Base-by-base conservation (phyloP, 2,888 invertebrate species). In the Melikaiella ostensackeni region DNA sequence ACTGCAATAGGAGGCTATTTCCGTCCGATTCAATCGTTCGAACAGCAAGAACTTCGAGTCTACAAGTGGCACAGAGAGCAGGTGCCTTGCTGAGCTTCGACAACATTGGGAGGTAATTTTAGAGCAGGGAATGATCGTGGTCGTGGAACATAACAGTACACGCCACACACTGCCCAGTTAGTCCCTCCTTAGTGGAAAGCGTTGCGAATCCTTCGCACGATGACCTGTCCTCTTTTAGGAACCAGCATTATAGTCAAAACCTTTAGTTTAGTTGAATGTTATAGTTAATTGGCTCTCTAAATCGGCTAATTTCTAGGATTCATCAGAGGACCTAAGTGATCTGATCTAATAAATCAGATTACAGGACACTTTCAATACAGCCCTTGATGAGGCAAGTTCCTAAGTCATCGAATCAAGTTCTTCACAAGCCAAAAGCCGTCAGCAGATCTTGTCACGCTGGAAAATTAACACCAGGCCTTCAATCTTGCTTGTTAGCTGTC, bases 1-100 rank as follows among this genome's bases (percentile, higher is more conserved):
- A 70, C 77, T 78, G 75, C 79, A 77, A 80, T 78, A 76, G 74
- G 73, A 63, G 21, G 74, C 78, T 82, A 78, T 80, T 82, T 82
- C 78, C 63, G 77, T 74, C 76, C 74, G 77, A 76, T 79, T 64
- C 77, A 73, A 80, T 80, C 76, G 75, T 80, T 77, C 73, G 61
- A 82, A 79, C 78, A 76, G 79, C 63, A 64, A 76, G 78, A 78
- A 82, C 78, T 80, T 42, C 76, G 75, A 75, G 79, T 79, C 76
- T 77, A 78, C 80, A 80, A 82, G 80, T 80, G 81, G 79, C 75
- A 79, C 80, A 73, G 77, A 35, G 75, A 80, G 82, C 77, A 82
- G 82, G 79, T 82, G 79, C 79, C 78, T 79, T 64, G 78, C 77
- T 77, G 79, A 50, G 75, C 77, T 79, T 80, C 76, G 62, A 74